A percentile compares a stretch with the other conserved stretches of the same genome.
Conservation (phyloP, 1,140 invertebrate species). For the Trachelipus rathkii region DNA sequence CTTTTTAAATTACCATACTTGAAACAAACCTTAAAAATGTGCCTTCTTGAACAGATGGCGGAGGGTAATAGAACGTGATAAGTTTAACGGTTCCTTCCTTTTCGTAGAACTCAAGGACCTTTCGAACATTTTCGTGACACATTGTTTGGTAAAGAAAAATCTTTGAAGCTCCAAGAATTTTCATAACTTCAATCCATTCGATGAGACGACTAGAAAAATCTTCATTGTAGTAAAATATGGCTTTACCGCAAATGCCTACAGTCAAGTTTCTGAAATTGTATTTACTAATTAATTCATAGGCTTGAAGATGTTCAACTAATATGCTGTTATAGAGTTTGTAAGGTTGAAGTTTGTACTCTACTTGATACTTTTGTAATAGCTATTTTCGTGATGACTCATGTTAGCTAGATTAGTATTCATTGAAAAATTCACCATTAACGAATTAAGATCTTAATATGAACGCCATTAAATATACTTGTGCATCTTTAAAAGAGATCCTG, state of each 20-base stretch:
- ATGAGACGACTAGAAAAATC: slow-evolving; percentile 33
- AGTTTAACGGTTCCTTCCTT: slow-evolving; percentile 32
- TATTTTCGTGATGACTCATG: too few relatives aligned
- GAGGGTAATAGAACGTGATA: slow-evolving; percentile 31
- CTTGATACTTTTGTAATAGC: too few relatives aligned
- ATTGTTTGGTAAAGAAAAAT: slow-evolving; percentile 30
- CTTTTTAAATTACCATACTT: not conserved
- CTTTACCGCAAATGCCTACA: slow-evolving; percentile 26
- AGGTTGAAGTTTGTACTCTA: too few relatives aligned
- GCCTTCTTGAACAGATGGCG: slow-evolving; percentile 39
- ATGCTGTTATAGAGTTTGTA: too few relatives aligned
- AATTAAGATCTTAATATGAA: too few relatives aligned
- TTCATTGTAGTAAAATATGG: slow-evolving; percentile 36
- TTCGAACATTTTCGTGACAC: slow-evolving; percentile 33
- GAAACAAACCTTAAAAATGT: slow-evolving; percentile 30
- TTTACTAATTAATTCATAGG: too few relatives aligned
- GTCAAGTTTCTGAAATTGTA: too few relatives aligned
- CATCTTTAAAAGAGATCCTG: too few relatives aligned
- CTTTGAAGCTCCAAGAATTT: slow-evolving; percentile 25
- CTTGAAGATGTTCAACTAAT: too few relatives aligned
- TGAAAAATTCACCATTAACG: too few relatives aligned
- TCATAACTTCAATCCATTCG: slow-evolving; percentile 37
- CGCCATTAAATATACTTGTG: too few relatives aligned
- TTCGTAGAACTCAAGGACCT: slow-evolving; percentile 35
- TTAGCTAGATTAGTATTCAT: too few relatives aligned